Percentiles rank a stretch among this genome's conserved stretches.
These are phyloP conservation scores for Drosophila quinaria DNA, from an alignment of 2,888 invertebrate species.

Conservation along the genomic window DNA sequence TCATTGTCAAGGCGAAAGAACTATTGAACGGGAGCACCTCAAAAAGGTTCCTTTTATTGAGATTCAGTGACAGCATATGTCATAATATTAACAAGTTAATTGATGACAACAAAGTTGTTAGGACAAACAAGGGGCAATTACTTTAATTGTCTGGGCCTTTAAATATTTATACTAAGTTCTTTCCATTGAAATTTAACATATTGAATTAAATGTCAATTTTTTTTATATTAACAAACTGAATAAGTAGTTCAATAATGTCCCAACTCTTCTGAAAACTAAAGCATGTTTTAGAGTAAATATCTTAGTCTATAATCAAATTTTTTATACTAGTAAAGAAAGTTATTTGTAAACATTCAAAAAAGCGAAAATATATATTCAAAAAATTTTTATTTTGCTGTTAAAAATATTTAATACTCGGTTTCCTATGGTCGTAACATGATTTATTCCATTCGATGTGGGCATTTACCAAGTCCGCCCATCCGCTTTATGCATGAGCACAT, in stretches of 20 bases:
- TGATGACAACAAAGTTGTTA: neutral
- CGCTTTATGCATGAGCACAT: constrained; percentile 72
- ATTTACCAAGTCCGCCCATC: constrained; percentile 12
- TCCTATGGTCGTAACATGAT: constrained; percentile 41
- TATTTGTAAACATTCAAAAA: constrained; percentile 5
- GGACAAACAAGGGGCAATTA: constrained; percentile 6
- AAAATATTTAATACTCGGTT: constrained; percentile 23
- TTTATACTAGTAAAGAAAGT: constrained; percentile 13
- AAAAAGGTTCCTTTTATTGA: constrained; percentile 30
- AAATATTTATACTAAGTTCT: neutral
- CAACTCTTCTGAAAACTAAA: neutral
- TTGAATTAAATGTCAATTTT: neutral
- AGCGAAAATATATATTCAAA: constrained; percentile 10
- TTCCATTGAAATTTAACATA: neutral
- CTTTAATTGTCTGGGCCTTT: neutral
- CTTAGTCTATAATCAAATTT: neutral
- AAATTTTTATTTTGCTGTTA: neutral
- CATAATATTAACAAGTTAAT: constrained; percentile 65
- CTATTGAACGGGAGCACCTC: neutral
- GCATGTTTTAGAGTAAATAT: neutral
- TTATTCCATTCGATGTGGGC: constrained; percentile 44
- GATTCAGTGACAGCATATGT: constrained; percentile 18
- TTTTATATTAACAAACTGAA: neutral
- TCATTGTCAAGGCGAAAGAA: neutral
- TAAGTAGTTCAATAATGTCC: neutral